Percentiles rank a stretch among this genome's conserved stretches.
phyloP scores from a whole-genome alignment of 2,797 vertebrate species.

The Eospalax fontanierii region DNA sequence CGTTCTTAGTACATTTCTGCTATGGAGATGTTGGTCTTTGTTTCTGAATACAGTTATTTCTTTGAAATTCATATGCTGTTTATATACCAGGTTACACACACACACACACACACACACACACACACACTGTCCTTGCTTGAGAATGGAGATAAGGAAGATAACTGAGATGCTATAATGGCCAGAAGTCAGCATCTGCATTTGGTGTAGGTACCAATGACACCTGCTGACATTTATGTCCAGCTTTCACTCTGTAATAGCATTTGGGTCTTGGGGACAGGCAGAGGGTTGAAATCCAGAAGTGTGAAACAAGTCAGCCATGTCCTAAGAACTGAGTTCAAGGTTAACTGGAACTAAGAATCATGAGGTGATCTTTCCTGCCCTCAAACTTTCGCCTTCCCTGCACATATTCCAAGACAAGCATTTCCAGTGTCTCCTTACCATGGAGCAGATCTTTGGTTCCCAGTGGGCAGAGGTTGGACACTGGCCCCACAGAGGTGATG shows the following conservation, averaged over 20 bases:
- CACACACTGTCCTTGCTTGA: not conserved
- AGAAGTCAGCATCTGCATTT: not conserved
- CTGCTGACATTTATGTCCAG: not conserved
- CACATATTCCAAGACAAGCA: not conserved
- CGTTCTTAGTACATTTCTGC: not conserved
- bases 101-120: not conserved
- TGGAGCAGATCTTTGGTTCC: slow-evolving; percentile 91
- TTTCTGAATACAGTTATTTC: not conserved
- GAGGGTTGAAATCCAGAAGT: not conserved
- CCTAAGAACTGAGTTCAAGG: not conserved
- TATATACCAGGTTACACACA: not conserved
- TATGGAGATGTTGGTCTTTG: not conserved
- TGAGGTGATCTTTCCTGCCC: not conserved
- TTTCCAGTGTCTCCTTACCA: slow-evolving; percentile 85
- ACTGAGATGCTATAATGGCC: not conserved
- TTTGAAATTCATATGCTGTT: not conserved
- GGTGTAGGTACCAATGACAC: not conserved
- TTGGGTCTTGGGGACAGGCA: not conserved
- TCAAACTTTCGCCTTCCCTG: not conserved
- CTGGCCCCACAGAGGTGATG: slow-evolving; percentile 90
- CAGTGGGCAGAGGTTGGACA: slow-evolving; percentile 89
- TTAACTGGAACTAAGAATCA: not conserved
- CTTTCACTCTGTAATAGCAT: not conserved
- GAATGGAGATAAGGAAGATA: not conserved
- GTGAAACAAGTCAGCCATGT: not conserved